Percentiles rank a stretch among this genome's conserved stretches.
These are phyloP conservation scores for Lamellibrachia luymesi DNA, from an alignment of 1,140 invertebrate species.

Conservation along the genomic window DNA sequence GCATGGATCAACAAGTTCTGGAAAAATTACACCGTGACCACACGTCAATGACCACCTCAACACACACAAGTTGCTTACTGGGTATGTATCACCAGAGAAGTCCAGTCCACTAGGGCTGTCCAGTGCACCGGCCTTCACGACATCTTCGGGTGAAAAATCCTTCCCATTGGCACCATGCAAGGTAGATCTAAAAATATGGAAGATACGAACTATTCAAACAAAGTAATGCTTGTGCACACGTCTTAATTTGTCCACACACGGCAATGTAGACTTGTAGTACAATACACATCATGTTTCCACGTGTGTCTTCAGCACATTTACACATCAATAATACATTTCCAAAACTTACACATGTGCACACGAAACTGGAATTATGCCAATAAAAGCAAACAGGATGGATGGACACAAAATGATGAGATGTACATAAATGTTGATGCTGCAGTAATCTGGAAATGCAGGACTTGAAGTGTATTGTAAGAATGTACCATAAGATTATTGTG, in stretches of 20 bases:
- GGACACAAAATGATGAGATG: not conserved
- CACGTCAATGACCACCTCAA: not conserved
- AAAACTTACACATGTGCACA: not conserved
- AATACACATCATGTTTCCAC: not conserved
- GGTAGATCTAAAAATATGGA: not conserved
- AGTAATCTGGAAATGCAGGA: too few species aligned
- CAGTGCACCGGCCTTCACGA: not conserved
- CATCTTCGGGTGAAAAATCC: not conserved
- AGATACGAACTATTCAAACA: not conserved
- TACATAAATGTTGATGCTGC: not conserved
- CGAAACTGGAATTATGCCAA: not conserved
- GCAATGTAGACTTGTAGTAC: not conserved
- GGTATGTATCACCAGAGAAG: not conserved
- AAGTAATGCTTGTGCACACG: not conserved
- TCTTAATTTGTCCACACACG: not conserved
- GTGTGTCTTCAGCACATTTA: not conserved
- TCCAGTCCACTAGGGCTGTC: not conserved
- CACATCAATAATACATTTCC: not conserved
- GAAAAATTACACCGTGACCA: not conserved
- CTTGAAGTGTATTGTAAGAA: too few species aligned
- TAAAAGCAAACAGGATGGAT: not conserved
- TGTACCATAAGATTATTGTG: too few species aligned
- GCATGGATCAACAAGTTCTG: not conserved
- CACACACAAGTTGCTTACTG: not conserved
- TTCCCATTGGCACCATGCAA: not conserved